A percentile compares a stretch with the other conserved stretches of the same genome.
Conservation (phyloP, 2,888 invertebrate species). For the Urechis unicinctus region DNA sequence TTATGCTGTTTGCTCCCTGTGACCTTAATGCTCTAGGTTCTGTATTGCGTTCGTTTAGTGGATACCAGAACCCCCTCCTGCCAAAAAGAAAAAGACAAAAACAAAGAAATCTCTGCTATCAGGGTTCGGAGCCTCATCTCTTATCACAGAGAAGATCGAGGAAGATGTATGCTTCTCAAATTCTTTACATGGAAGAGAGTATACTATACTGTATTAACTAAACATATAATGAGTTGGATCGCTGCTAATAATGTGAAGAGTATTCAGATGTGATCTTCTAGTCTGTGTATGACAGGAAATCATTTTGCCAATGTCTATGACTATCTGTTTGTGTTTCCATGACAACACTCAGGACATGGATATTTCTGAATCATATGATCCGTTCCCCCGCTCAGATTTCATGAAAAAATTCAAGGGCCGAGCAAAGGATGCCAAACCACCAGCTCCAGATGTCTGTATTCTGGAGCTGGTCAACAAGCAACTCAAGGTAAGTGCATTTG, state of each 20-base stretch:
- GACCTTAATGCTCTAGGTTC: too few relatives aligned
- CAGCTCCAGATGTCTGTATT: slow-evolving; percentile 39
- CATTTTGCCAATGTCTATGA: too few relatives aligned
- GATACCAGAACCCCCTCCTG: slow-evolving; percentile 41
- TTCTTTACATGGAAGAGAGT: neutral
- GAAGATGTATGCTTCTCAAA: slow-evolving; percentile 13
- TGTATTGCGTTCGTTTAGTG: slow-evolving; percentile 29
- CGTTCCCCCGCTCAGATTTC: slow-evolving; percentile 37
- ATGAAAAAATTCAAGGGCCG: slow-evolving; percentile 37
- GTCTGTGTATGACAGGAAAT: too few relatives aligned
- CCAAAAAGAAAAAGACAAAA: slow-evolving; percentile 36
- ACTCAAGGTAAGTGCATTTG: slow-evolving; percentile 29
- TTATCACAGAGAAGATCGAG: slow-evolving; percentile 19
- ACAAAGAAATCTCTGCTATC: slow-evolving; percentile 38
- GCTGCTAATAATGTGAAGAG: too few relatives aligned
- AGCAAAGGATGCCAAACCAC: slow-evolving; percentile 25
- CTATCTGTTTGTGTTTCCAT: neutral
- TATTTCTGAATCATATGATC: too few relatives aligned
- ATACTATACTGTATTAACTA: neutral
- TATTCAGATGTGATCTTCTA: too few relatives aligned
- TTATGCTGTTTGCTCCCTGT: too few relatives aligned
- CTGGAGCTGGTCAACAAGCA: slow-evolving; percentile 45
- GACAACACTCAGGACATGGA: slow-evolving; percentile 1
- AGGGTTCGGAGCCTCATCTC: slow-evolving; percentile 36
- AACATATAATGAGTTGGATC: too few relatives aligned